Conservation (phyloP, 2,797 vertebrate species). For the Helarctos malayanus region DNA sequence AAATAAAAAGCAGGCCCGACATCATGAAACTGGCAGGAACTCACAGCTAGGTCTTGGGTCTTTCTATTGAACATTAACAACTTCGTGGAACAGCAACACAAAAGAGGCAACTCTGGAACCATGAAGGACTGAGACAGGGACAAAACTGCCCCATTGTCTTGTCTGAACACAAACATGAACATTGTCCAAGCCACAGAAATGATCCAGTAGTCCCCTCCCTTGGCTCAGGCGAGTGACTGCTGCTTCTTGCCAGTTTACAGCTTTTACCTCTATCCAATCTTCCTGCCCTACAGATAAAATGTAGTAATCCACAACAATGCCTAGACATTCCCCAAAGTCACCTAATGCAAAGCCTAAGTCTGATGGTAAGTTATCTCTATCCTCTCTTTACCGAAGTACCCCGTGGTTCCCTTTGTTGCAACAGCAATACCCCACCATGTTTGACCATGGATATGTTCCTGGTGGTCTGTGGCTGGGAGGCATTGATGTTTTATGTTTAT, state of each 20-base stretch:
- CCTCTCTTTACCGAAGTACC: background rate
- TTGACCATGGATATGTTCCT: background rate
- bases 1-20: background rate
- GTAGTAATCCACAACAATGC: background rate
- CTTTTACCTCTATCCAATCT: background rate
- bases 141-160: background rate
- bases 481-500: background rate
- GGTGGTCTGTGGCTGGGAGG: background rate
- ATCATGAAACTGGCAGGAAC: background rate
- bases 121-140: background rate
- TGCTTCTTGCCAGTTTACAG: background rate
- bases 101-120: background rate
- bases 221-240: background rate
- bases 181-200: background rate
- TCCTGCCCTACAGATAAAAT: background rate
- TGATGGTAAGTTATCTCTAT: background rate
- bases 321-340: background rate
- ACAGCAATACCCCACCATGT: background rate
- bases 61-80: background rate
- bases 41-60: background rate
- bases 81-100: background rate
- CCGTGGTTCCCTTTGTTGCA: background rate
- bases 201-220: background rate
- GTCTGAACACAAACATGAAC: background rate
- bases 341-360: background rate